Conservation (phyloP, 1,140 invertebrate species). For the Cardiocondyla obscurior region DNA sequence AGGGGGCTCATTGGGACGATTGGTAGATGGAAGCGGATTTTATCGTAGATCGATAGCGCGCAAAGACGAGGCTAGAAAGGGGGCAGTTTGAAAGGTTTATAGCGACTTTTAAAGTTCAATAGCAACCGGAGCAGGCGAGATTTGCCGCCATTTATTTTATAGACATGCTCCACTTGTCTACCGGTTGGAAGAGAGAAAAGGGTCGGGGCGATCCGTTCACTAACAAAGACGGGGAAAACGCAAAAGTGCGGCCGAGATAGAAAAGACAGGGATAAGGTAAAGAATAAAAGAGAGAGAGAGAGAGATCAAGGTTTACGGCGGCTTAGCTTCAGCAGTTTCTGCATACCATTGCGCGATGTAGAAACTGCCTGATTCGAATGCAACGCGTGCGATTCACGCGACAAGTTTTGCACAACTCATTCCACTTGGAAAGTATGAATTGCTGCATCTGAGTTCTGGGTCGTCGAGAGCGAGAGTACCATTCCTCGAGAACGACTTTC, state of each 20-base stretch:
- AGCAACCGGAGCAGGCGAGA: slow-evolving; percentile 61
- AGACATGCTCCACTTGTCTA: slow-evolving; percentile 66
- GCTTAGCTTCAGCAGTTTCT: slow-evolving; percentile 40
- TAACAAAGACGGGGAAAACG: slow-evolving; percentile 6
- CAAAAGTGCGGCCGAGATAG: not conserved
- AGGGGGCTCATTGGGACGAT: not conserved
- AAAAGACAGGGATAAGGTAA: not conserved
- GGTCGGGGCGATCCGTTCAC: slow-evolving; percentile 32
- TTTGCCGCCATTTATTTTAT: slow-evolving; percentile 69
- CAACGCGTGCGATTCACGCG: slow-evolving; percentile 54
- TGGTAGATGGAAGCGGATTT: slow-evolving; percentile 30
- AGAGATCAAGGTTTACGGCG: slow-evolving; percentile 56
- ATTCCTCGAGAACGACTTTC: slow-evolving; percentile 28
- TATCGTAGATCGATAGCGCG: slow-evolving; percentile 59
- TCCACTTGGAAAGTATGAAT: slow-evolving; percentile 37
- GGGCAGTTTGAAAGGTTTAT: slow-evolving; percentile 55
- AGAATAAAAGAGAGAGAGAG: not conserved
- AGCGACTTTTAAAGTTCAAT: slow-evolving; percentile 67
- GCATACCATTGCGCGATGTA: slow-evolving; percentile 44
- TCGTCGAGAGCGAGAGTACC: slow-evolving; percentile 26
- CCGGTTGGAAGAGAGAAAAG: slow-evolving; percentile 4
- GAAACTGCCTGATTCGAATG: not conserved
- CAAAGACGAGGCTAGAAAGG: slow-evolving; percentile 34
- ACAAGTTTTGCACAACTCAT: slow-evolving; percentile 62
- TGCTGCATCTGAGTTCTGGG: slow-evolving; percentile 14